phyloP scores from a whole-genome alignment of 2,888 invertebrate genomes.

The Salpingus planirostris region DNA sequence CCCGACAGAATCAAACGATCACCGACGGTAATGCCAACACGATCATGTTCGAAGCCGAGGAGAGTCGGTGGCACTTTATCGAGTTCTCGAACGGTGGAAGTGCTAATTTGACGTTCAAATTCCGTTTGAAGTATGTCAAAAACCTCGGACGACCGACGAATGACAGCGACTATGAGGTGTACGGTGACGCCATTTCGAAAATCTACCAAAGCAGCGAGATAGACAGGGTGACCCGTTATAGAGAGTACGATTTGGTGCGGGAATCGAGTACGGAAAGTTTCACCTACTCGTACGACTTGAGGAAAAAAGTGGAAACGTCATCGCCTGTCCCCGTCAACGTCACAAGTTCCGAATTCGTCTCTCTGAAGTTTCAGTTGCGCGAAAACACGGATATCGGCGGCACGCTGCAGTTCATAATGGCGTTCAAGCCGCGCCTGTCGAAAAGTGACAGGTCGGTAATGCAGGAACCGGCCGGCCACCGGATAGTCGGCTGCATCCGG shows the following conservation, averaged over 20 bases:
- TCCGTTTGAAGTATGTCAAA: conserved; percentile 14
- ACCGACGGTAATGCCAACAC: no score
- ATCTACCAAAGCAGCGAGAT: conserved; percentile 16
- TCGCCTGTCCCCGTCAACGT: conserved; percentile 59
- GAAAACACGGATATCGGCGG: conserved; percentile 73
- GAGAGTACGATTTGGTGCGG: conserved; percentile 39
- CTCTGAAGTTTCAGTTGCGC: conserved; percentile 61
- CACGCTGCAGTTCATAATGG: conserved; percentile 62
- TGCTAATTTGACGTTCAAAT: conserved; percentile 12
- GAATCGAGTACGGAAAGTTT: conserved; percentile 67
- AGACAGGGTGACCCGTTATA: conserved; percentile 24
- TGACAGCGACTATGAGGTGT: conserved; percentile 1
- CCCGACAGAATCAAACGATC: no score
- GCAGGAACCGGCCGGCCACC: conserved; percentile 36
- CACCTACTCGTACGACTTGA: conserved; percentile 64
- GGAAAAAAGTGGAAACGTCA: conserved; percentile 48
- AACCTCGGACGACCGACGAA: conserved; percentile 2
- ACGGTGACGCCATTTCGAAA: conserved; percentile 8
- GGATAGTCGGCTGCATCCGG: conserved; percentile 54
- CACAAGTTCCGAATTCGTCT: conserved; percentile 53
- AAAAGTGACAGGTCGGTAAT: conserved; percentile 19
- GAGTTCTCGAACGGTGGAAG: conserved; percentile 27
- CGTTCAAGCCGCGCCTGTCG: conserved; percentile 52
- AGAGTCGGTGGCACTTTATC: conserved; percentile 52
- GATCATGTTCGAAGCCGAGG: conserved; percentile 48